Conservation (phyloP, 2,888 invertebrate genomes). For the Acrocyrtus sp. region DNA sequence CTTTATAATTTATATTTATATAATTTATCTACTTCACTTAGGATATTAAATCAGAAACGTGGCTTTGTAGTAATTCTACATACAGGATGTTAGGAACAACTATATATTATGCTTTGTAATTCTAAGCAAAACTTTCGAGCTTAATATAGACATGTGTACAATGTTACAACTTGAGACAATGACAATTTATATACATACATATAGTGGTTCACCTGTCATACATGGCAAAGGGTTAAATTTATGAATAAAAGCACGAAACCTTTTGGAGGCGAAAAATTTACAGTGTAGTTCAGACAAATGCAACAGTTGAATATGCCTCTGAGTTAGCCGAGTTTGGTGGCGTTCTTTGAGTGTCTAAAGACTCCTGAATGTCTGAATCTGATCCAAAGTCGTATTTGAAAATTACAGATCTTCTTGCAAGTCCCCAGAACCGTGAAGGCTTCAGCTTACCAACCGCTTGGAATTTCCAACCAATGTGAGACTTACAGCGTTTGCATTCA, state of each 20-base stretch:
- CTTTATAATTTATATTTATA: too few species aligned
- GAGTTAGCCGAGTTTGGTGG: conserved; percentile 31
- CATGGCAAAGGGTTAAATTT: neutral
- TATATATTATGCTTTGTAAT: too few species aligned
- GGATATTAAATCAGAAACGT: too few species aligned
- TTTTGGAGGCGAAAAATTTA: neutral
- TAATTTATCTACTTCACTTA: too few species aligned
- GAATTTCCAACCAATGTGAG: conserved; percentile 85
- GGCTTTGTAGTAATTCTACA: too few species aligned
- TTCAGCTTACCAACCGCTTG: conserved; percentile 73
- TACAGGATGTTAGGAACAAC: too few species aligned
- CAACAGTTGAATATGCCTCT: conserved; percentile 24
- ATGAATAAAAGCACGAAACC: neutral
- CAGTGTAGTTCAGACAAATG: conserved; percentile 7
- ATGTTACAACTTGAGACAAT: neutral
- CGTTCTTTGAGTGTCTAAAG: conserved; percentile 18
- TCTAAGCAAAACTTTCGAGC: neutral
- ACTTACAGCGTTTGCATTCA: conserved; percentile 74
- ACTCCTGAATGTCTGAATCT: conserved; percentile 36
- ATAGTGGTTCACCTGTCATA: too few species aligned
- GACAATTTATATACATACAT: too few species aligned
- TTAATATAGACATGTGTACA: neutral
- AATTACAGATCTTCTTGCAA: conserved; percentile 72
- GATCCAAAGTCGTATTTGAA: conserved; percentile 60
- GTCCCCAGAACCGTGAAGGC: conserved; percentile 78